Evolutionary conservation across 1,140 invertebrate species (phyloP).

Genomic region (Ooceraea biroi): DNA sequence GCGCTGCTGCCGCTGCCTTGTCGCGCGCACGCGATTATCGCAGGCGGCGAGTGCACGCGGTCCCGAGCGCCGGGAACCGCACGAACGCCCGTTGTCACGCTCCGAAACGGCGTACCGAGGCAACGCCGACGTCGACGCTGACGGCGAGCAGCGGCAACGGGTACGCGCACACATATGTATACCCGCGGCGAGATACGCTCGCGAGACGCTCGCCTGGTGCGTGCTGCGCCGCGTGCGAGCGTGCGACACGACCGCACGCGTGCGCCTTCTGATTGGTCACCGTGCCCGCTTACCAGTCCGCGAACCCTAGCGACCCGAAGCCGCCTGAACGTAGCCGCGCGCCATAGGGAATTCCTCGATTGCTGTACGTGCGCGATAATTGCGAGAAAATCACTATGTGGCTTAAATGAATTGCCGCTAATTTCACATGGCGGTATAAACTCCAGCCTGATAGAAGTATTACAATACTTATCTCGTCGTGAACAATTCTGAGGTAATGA

Average conservation of each 20-base stretch:
- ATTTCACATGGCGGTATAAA: too few relatives aligned
- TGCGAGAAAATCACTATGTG: background rate
- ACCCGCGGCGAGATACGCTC: conserved; percentile 29
- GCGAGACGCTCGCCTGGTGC: conserved; percentile 14
- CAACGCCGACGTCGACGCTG: conserved; percentile 65
- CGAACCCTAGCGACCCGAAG: too few relatives aligned
- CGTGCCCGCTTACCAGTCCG: background rate
- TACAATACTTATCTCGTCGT: too few relatives aligned
- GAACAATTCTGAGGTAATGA: too few relatives aligned
- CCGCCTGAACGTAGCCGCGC: background rate
- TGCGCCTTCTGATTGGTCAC: conserved; percentile 26
- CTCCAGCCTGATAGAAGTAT: too few relatives aligned
- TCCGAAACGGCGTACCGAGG: conserved; percentile 57
- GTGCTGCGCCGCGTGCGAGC: conserved; percentile 6
- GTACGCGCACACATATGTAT: conserved; percentile 57
- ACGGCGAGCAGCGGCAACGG: conserved; percentile 59
- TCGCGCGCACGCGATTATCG: conserved; percentile 37
- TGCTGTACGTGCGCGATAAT: background rate
- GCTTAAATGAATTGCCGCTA: too few relatives aligned
- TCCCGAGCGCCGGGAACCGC: conserved; percentile 7
- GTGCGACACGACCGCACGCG: conserved; percentile 11
- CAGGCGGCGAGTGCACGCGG: conserved; percentile 47
- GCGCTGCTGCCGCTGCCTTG: conserved; percentile 5
- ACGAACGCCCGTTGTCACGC: conserved; percentile 45
- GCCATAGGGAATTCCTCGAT: conserved; percentile 12